Conservation (phyloP, 2,113 vertebrate species). For the Xerus inauris region DNA sequence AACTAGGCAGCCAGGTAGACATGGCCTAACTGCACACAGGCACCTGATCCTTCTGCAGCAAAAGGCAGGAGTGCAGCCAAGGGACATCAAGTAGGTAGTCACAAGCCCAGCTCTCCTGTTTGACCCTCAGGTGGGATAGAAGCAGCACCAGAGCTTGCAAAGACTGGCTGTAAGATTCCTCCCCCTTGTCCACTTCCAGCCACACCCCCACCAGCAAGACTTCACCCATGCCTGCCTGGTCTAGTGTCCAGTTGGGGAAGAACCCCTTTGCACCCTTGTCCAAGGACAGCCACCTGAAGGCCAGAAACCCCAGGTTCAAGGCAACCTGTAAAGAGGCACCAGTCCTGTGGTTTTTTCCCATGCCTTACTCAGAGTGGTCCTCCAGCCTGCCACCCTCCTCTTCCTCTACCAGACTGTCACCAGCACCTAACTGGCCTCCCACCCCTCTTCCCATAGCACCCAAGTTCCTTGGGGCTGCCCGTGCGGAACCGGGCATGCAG, state of each 20-base stretch:
- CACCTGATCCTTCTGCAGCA: neutral
- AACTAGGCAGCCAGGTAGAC: neutral
- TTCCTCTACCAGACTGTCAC: neutral
- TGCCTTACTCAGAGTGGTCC: neutral
- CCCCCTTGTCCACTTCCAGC: neutral
- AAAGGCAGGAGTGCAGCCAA: neutral
- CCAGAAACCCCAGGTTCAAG: neutral
- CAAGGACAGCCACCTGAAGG: conserved; percentile 49
- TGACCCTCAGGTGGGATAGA: neutral
- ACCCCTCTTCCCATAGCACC: neutral
- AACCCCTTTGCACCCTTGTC: neutral
- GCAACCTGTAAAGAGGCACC: neutral
- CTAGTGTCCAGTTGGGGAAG: neutral
- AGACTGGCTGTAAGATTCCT: neutral
- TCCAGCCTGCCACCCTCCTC: neutral
- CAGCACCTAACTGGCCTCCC: neutral
- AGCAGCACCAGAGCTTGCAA: neutral
- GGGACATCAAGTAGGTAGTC: neutral
- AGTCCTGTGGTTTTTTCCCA: neutral
- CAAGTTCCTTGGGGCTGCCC: neutral
- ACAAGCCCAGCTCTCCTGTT: neutral
- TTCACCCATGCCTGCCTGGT: neutral
- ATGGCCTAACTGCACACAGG: neutral
- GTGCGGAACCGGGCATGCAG: neutral
- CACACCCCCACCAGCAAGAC: conserved; percentile 52